Conservation (phyloP, 2,113 vertebrate species). For the Muntiacus muntjak region DNA sequence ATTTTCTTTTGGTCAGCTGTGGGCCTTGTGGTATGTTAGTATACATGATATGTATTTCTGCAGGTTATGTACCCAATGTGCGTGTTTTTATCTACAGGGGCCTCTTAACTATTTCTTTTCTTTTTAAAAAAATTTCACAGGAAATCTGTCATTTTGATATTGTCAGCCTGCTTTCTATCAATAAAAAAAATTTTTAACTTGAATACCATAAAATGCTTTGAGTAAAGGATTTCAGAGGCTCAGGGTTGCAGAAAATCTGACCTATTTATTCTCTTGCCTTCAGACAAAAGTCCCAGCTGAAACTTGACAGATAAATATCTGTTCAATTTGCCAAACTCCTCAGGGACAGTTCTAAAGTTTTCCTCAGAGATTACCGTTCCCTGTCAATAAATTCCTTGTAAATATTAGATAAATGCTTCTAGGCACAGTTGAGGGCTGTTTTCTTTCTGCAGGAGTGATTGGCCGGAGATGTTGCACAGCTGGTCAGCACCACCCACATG, state of each 20-base stretch:
- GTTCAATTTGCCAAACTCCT: neutral
- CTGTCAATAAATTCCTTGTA: neutral
- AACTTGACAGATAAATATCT: neutral
- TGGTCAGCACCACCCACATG: neutral
- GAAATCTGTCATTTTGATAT: neutral
- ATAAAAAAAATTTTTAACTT: neutral
- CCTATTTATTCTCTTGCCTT: neutral
- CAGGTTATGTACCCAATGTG: neutral
- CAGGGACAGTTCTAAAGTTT: neutral
- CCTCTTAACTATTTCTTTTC: neutral
- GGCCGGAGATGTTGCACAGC: neutral
- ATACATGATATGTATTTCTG: neutral
- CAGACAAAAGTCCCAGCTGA: neutral
- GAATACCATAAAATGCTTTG: neutral
- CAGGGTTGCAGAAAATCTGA: neutral
- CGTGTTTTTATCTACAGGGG: neutral
- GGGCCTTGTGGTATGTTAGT: rapidly evolving
- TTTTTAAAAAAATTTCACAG: neutral
- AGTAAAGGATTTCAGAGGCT: neutral
- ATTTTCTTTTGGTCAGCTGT: neutral
- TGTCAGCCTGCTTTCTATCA: neutral
- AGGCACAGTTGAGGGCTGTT: neutral
- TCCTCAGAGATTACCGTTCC: neutral
- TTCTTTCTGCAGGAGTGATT: neutral
- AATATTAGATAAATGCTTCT: neutral